Percentiles rank a stretch among this genome's conserved stretches.
Evolutionary conservation across 2,888 invertebrate genomes (phyloP).

Genomic region (Allolobophora icterica): DNA sequence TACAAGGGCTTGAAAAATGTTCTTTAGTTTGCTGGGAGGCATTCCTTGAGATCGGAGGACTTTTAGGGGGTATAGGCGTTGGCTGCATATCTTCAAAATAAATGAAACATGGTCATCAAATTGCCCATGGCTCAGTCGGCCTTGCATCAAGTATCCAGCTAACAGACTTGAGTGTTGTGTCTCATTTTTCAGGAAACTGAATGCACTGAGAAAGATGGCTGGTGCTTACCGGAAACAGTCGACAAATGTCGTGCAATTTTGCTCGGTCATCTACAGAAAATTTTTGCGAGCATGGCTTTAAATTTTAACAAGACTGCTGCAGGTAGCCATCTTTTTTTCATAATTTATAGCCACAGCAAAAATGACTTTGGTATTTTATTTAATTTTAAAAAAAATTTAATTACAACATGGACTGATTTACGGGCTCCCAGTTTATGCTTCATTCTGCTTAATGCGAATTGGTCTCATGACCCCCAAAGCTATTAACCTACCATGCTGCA

Average conservation of each 20-base stretch:
- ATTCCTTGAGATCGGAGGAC: too few relatives aligned
- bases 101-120: too few relatives aligned
- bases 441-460: too few relatives aligned
- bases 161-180: neutral
- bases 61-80: too few relatives aligned
- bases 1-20: too few relatives aligned
- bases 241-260: slow-evolving; percentile 53
- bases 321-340: neutral
- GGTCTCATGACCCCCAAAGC: too few relatives aligned
- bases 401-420: too few relatives aligned
- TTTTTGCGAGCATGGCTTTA: neutral
- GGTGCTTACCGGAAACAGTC: slow-evolving; percentile 56
- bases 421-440: too few relatives aligned
- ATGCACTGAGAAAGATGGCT: slow-evolving; percentile 62
- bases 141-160: neutral
- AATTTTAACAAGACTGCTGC: neutral
- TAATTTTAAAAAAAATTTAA: neutral
- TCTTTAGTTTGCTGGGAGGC: too few relatives aligned
- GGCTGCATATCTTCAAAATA: too few relatives aligned
- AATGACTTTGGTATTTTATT: neutral
- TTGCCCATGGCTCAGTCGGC: neutral
- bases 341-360: neutral
- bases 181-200: slow-evolving; percentile 52
- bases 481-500: too few relatives aligned
- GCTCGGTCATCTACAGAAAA: slow-evolving; percentile 27